These are phyloP conservation scores for Eudorcas thomsonii DNA, from an alignment of 2,113 vertebrate genomes.

Conservation along the genomic window DNA sequence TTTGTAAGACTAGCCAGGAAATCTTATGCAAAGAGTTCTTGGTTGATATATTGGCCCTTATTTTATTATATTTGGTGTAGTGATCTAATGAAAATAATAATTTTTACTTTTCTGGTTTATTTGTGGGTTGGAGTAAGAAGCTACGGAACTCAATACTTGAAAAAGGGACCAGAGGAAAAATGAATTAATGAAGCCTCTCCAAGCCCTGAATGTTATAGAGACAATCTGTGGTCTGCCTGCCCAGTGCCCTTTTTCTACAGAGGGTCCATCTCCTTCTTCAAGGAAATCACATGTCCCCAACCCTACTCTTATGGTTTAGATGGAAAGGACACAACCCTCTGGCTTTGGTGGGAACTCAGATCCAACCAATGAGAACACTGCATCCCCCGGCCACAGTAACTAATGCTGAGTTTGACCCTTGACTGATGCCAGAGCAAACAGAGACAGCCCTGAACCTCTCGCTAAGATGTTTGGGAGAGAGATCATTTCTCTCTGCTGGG, in stretches of 20 bases:
- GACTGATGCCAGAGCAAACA: background rate
- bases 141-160: background rate
- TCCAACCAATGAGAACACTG: background rate
- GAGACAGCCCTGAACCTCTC: background rate
- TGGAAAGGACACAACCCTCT: background rate
- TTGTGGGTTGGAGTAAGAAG: conserved; percentile 37
- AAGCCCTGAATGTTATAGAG: background rate
- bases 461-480: background rate
- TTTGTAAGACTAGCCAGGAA: conserved; percentile 18
- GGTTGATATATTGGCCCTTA: conserved; percentile 33
- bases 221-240: background rate
- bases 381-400: background rate
- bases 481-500: background rate
- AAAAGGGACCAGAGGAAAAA: conserved; percentile 11
- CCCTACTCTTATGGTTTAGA: background rate
- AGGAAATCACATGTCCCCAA: background rate
- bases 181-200: background rate
- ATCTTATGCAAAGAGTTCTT: conserved; percentile 23
- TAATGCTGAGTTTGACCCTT: background rate
- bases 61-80: conserved; percentile 49
- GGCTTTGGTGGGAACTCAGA: background rate
- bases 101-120: conserved; percentile 62
- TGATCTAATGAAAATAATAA: conserved; percentile 61
- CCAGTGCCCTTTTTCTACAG: background rate
- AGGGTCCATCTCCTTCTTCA: background rate